These are phyloP conservation scores for Polyommatus icarus DNA, from an alignment of 2,888 invertebrate species.

Conservation along the genomic window DNA sequence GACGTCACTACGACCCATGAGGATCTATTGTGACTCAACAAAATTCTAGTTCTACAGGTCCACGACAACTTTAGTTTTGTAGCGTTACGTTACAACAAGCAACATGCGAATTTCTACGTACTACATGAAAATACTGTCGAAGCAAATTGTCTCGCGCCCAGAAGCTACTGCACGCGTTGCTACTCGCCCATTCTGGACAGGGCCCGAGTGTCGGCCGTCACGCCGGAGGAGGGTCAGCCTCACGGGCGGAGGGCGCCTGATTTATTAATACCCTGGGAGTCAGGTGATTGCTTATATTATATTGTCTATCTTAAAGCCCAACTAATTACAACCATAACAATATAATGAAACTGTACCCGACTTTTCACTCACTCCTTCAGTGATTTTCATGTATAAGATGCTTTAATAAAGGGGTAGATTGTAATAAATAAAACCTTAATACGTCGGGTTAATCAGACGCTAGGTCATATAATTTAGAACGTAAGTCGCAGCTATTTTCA, in stretches of 20 bases:
- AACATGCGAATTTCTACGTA: too few species aligned
- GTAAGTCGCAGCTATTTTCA: neutral
- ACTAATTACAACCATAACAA: neutral
- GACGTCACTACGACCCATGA: too few species aligned
- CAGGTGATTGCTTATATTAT: conserved; percentile 5
- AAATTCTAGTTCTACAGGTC: too few species aligned
- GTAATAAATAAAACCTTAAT: neutral
- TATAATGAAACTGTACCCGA: neutral
- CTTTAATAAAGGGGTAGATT: neutral
- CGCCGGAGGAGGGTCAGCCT: neutral
- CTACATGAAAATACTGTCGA: neutral
- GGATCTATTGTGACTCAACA: too few species aligned
- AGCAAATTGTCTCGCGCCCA: neutral
- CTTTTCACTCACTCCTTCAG: neutral
- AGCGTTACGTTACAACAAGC: too few species aligned
- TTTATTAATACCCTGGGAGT: conserved; percentile 2
- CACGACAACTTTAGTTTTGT: too few species aligned
- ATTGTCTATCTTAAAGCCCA: neutral
- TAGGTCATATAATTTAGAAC: neutral
- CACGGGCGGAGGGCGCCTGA: neutral
- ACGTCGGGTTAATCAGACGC: neutral
- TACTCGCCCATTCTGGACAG: neutral
- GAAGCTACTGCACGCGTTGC: neutral
- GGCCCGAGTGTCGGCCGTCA: neutral
- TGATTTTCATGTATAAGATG: neutral